Evolutionary conservation across 2,113 vertebrate species (phyloP).

Genomic region (Clarias gariepinus): DNA sequence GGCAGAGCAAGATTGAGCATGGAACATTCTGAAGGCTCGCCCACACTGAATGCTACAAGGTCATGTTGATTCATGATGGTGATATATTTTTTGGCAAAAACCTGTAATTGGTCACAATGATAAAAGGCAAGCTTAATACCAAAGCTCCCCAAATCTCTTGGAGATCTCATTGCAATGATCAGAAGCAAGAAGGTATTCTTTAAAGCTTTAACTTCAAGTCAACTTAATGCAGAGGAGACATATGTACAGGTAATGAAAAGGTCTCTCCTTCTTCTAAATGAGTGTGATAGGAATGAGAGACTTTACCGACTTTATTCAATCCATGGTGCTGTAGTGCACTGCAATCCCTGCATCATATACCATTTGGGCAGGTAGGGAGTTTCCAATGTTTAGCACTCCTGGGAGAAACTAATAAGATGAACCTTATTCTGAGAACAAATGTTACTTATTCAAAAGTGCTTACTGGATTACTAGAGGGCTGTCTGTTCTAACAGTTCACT

Average conservation of each 20-base stretch:
- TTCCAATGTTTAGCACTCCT: neutral
- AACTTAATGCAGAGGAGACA: neutral
- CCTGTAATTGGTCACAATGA: neutral
- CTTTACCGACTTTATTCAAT: neutral
- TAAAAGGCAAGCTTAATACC: neutral
- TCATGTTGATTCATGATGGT: neutral
- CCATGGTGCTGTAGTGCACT: neutral
- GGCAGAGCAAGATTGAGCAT: neutral
- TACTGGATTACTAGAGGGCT: neutral
- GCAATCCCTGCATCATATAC: neutral
- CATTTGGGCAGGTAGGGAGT: neutral
- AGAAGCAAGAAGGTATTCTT: neutral
- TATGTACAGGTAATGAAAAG: neutral
- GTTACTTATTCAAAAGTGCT: neutral
- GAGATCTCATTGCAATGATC: neutral
- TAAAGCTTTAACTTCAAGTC: neutral
- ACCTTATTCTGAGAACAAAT: neutral
- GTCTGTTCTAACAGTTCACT: neutral
- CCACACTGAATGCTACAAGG: neutral
- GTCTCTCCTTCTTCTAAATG: neutral
- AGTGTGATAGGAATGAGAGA: neutral
- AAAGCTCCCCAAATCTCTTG: neutral
- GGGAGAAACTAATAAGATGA: neutral
- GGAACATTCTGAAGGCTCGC: neutral
- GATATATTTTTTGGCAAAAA: neutral